A percentile compares a stretch with the other conserved stretches of the same genome.
Conservation (phyloP, 2,797 vertebrate genomes). For the Cirrhinus mrigala region DNA sequence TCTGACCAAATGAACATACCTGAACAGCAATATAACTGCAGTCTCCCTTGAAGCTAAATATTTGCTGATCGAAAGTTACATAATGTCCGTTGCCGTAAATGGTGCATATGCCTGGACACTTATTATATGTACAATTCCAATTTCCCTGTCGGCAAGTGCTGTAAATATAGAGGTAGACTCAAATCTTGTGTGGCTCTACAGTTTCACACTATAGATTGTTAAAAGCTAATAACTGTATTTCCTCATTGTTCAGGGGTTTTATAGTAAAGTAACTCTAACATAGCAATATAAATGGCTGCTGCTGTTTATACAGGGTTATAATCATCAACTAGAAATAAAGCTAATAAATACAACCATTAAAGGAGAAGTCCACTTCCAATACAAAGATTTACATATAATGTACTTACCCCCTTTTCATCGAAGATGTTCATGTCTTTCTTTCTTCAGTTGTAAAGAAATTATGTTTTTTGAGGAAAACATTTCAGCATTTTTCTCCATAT, state of each 20-base stretch:
- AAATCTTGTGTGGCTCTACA: neutral
- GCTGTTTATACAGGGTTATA: neutral
- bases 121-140: slow-evolving; percentile 83
- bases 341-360: too few species aligned
- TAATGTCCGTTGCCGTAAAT: slow-evolving; percentile 95
- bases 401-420: too few species aligned
- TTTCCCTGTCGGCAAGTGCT: slow-evolving; percentile 87
- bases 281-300: neutral
- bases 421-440: too few species aligned
- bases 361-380: too few species aligned
- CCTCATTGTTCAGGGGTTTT: too few species aligned
- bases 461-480: too few species aligned
- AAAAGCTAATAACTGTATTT: too few species aligned
- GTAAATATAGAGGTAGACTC: slow-evolving; percentile 48
- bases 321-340: too few species aligned
- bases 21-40: slow-evolving; percentile 90
- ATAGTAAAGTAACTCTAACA: neutral
- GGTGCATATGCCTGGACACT: slow-evolving; percentile 84
- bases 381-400: too few species aligned
- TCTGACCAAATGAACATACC: slow-evolving; percentile 74
- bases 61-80: slow-evolving; percentile 86
- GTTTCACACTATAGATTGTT: neutral
- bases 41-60: slow-evolving; percentile 86
- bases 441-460: too few species aligned
- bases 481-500: too few species aligned